These are phyloP conservation scores for Acromyrmex heyeri DNA, from an alignment of 1,140 invertebrate species.

Conservation along the genomic window DNA sequence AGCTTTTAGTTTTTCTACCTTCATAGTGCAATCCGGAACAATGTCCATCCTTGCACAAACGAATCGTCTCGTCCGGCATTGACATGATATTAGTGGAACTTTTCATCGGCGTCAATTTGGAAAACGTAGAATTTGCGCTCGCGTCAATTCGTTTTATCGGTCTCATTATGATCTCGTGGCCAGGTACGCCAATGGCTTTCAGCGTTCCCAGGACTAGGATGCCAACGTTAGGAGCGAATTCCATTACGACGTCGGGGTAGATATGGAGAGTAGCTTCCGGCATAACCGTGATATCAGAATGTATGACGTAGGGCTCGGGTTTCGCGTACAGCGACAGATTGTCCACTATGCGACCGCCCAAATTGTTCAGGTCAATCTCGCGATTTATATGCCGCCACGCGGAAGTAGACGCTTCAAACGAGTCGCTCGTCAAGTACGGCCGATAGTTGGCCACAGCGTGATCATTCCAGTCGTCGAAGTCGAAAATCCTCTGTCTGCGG, in stretches of 20 bases:
- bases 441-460: slow-evolving; percentile 96
- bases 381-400: slow-evolving; percentile 87
- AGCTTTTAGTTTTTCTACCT: slow-evolving; percentile 83
- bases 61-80: slow-evolving; percentile 87
- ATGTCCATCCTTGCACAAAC: slow-evolving; percentile 92
- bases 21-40: slow-evolving; percentile 89
- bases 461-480: slow-evolving; percentile 99
- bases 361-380: slow-evolving; percentile 89
- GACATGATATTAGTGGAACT: slow-evolving; percentile 61
- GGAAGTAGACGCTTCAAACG: slow-evolving; percentile 92
- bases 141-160: slow-evolving; percentile 86
- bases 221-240: slow-evolving; percentile 98
- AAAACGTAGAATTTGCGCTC: slow-evolving; percentile 20
- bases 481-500: slow-evolving; percentile 93
- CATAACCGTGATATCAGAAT: slow-evolving; percentile 98
- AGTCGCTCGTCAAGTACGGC: slow-evolving; percentile 94
- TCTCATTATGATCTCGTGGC: slow-evolving; percentile 94
- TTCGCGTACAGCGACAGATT: slow-evolving; percentile 91
- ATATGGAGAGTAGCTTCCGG: slow-evolving; percentile 95
- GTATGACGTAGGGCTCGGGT: slow-evolving; percentile 93
- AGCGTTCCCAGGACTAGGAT: slow-evolving; percentile 97
- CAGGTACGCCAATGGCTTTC: slow-evolving; percentile 93
- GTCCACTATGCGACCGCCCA: slow-evolving; percentile 94
- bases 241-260: slow-evolving; percentile 95
- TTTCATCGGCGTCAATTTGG: slow-evolving; percentile 59